Percentiles rank a stretch among this genome's conserved stretches.
Evolutionary conservation across 2,797 vertebrate species (phyloP).

Genomic region (Acanthiza pusilla): DNA sequence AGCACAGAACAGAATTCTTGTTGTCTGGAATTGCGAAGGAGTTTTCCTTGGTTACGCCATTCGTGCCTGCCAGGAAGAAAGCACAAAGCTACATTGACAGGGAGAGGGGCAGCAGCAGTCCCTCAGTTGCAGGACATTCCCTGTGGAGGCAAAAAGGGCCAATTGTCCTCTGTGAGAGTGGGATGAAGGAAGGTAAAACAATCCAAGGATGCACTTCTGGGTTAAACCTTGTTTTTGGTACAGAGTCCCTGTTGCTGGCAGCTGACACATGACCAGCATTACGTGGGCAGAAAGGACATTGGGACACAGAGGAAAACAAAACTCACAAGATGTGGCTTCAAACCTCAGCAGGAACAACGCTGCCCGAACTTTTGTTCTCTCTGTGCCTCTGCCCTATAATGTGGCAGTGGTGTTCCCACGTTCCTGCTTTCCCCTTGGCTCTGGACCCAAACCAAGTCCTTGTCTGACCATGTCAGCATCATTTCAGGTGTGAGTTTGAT

Average conservation of each 20-base stretch:
- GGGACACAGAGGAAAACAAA: not conserved
- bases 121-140: not conserved
- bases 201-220: not conserved
- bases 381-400: not conserved
- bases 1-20: constrained; percentile 16
- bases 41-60: not conserved
- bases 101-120: not conserved
- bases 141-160: not conserved
- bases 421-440: not conserved
- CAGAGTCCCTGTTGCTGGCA: not conserved
- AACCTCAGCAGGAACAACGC: not conserved
- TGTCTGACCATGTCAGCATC: not conserved
- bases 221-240: not conserved
- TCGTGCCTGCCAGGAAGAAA: not conserved
- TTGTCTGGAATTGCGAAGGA: constrained; percentile 31
- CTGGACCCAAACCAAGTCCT: not conserved
- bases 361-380: not conserved
- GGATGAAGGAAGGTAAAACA: not conserved
- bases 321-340: not conserved
- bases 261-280: not conserved
- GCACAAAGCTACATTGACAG: constrained; percentile 50
- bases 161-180: not conserved
- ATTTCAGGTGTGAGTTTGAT: not conserved
- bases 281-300: not conserved
- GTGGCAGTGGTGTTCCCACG: not conserved